Evolutionary conservation across 30 jellyfish, hydroid and myxozoan species (phyloP).

Genomic region (Turritopsis rubra): DNA sequence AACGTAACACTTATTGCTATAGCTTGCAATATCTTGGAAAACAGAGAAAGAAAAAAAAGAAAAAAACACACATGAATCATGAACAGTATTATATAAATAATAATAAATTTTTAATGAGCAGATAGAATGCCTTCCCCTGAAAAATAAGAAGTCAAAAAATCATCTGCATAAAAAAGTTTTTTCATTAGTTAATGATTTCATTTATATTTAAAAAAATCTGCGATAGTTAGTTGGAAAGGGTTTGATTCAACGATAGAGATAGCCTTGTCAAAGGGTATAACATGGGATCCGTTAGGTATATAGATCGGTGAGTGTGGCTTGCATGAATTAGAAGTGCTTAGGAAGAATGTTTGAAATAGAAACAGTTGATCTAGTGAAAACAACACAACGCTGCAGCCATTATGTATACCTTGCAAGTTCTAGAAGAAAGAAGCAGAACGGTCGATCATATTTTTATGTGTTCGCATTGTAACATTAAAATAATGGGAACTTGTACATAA

Average conservation of each 20-base stretch:
- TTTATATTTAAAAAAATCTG: too few species aligned
- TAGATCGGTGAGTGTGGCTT: not conserved
- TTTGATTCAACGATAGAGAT: too few species aligned
- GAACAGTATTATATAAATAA: not conserved
- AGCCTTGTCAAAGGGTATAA: not conserved
- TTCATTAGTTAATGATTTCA: too few species aligned
- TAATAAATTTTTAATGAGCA: not conserved
- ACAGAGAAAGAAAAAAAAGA: slow-evolving; percentile 8
- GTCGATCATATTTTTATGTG: slow-evolving; percentile 32
- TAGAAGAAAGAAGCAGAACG: slow-evolving; percentile 43
- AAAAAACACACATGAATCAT: slow-evolving; percentile 12
- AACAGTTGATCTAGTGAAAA: slow-evolving; percentile 2
- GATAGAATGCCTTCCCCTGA: not conserved
- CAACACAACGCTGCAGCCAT: slow-evolving; percentile 18
- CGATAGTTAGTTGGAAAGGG: too few species aligned
- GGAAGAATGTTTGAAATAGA: not conserved
- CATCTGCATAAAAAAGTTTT: not conserved
- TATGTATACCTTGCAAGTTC: slow-evolving; percentile 12
- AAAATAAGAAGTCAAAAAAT: not conserved
- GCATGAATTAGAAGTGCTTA: not conserved
- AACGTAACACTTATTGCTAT: not conserved
- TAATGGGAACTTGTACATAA: not conserved
- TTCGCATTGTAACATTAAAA: slow-evolving; percentile 42
- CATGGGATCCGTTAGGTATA: not conserved
- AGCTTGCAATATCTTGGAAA: slow-evolving; percentile 17